phyloP scores from a whole-genome alignment of 2,888 invertebrate species.

The Drosophila kanekoi region DNA sequence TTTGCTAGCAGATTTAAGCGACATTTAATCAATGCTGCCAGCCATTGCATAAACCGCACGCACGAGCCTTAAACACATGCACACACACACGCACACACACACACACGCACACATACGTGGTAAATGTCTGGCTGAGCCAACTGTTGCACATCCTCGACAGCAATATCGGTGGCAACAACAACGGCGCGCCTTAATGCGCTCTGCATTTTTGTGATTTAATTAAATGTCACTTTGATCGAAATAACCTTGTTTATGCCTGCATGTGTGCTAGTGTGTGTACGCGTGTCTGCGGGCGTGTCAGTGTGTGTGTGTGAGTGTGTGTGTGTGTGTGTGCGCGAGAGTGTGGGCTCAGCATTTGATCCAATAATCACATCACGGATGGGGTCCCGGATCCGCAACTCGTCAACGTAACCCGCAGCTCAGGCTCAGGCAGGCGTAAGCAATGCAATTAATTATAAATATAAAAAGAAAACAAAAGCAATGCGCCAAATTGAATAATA shows the following conservation, averaged over 20 bases:
- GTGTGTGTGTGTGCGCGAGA: slow-evolving; percentile 11
- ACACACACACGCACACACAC: slow-evolving; percentile 16
- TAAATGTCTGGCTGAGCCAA: slow-evolving; percentile 20
- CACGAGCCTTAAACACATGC: slow-evolving; percentile 51
- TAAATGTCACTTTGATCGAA: slow-evolving; percentile 75
- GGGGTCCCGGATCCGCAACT: slow-evolving; percentile 27
- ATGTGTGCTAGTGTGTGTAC: slow-evolving; percentile 3
- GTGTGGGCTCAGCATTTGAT: slow-evolving; percentile 58
- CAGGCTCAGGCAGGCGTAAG: slow-evolving; percentile 66
- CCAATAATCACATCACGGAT: slow-evolving; percentile 66
- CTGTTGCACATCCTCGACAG: slow-evolving; percentile 45
- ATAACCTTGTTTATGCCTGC: slow-evolving; percentile 61
- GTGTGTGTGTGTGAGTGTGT: too few species aligned
- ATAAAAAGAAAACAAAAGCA: slow-evolving; percentile 76
- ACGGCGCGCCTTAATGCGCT: slow-evolving; percentile 35
- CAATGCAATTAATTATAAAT: slow-evolving; percentile 77
- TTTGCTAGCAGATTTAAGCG: slow-evolving; percentile 68
- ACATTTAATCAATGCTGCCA: slow-evolving; percentile 71
- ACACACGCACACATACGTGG: slow-evolving; percentile 4
- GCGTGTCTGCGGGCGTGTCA: slow-evolving; percentile 2
- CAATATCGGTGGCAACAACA: slow-evolving; percentile 8
- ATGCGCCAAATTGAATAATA: slow-evolving; percentile 69
- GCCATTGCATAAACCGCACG: slow-evolving; percentile 51
- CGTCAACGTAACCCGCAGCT: slow-evolving; percentile 49
- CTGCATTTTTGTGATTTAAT: slow-evolving; percentile 66